These are phyloP conservation scores for Lamproptera curius DNA, from an alignment of 2,888 invertebrate genomes.

Conservation along the genomic window DNA sequence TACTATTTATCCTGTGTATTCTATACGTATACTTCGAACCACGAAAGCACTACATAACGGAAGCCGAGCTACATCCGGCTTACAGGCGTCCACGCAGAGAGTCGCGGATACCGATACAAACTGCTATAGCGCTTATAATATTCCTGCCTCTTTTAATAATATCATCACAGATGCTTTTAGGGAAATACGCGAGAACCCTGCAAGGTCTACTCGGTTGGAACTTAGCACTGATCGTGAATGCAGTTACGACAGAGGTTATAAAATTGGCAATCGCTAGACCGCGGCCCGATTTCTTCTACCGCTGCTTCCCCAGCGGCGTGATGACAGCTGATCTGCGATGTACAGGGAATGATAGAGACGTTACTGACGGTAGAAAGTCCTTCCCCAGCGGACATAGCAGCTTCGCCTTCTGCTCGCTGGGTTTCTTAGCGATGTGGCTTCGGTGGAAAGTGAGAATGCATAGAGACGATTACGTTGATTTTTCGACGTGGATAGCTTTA, in stretches of 20 bases:
- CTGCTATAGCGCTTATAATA: constrained; percentile 80
- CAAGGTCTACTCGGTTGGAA: constrained; percentile 74
- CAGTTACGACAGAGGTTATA: constrained; percentile 78
- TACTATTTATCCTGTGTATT: constrained; percentile 37
- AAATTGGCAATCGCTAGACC: constrained; percentile 83
- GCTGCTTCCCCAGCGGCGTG: constrained; percentile 88
- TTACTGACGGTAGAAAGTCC: constrained; percentile 89
- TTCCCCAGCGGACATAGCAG: constrained; percentile 94
- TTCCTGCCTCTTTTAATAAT: constrained; percentile 77
- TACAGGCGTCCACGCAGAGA: constrained; percentile 84
- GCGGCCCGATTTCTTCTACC: constrained; percentile 88
- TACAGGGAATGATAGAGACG: constrained; percentile 76
- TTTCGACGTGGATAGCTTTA: constrained; percentile 44
- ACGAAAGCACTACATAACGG: constrained; percentile 84
- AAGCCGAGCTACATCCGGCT: constrained; percentile 82
- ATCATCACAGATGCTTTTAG: constrained; percentile 49
- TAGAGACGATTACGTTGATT: constrained; percentile 64
- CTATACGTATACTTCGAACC: constrained; percentile 80
- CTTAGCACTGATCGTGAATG: constrained; percentile 80
- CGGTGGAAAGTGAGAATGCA: constrained; percentile 76
- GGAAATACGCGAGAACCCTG: constrained; percentile 34
- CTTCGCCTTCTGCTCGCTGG: constrained; percentile 86
- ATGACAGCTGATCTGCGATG: constrained; percentile 71
- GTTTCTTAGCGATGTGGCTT: constrained; percentile 84
- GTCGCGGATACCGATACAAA: constrained; percentile 81